Conservation (phyloP, 1,140 invertebrate genomes). For the Harpegnathos saltator region DNA sequence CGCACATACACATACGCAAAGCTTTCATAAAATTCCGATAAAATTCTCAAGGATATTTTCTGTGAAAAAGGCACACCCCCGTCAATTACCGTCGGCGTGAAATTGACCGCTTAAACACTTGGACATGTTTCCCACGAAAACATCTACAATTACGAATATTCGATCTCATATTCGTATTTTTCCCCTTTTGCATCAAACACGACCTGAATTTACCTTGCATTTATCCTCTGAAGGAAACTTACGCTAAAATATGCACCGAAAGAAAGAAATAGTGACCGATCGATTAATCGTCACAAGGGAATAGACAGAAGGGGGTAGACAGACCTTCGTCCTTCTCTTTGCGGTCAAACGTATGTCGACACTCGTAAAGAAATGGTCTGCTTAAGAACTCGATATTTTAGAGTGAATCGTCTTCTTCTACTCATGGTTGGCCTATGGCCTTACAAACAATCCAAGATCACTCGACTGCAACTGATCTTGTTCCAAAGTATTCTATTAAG, state of each 20-base stretch:
- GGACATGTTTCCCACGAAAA: neutral
- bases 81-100: neutral
- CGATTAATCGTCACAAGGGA: too few species aligned
- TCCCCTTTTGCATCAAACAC: too few species aligned
- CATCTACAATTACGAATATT: neutral
- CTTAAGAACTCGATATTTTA: slow-evolving; percentile 7
- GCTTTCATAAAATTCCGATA: too few species aligned
- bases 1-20: too few species aligned
- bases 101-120: neutral
- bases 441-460: neutral
- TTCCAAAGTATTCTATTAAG: neutral
- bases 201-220: too few species aligned
- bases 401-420: neutral
- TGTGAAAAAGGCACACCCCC: neutral
- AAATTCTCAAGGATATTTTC: neutral
- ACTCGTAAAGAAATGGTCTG: neutral
- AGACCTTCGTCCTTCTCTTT: too few species aligned
- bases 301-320: too few species aligned
- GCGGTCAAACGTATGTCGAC: neutral
- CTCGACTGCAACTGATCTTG: neutral
- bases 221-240: too few species aligned
- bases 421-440: slow-evolving; percentile 10
- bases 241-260: too few species aligned
- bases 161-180: neutral
- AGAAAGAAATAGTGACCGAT: too few species aligned